Percentiles rank a stretch among this genome's conserved stretches.
Evolutionary conservation across 2,888 invertebrate genomes (phyloP).

Genomic region (Saturnia pavonia): DNA sequence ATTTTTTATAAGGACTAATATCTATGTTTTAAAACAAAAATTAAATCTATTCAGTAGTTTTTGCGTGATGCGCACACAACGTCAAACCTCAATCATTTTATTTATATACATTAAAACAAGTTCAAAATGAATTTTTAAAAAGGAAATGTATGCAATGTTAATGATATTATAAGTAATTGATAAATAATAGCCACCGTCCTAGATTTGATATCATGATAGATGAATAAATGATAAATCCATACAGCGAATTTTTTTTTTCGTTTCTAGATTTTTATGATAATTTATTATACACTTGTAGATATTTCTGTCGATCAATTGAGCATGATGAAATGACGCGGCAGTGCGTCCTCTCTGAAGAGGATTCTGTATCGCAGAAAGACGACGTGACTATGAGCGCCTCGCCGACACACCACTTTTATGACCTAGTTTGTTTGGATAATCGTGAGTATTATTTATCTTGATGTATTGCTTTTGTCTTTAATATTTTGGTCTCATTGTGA

Average conservation of each 20-base stretch:
- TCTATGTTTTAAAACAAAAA: no score
- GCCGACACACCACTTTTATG: conserved; percentile 93
- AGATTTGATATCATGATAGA: no score
- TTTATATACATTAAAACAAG: no score
- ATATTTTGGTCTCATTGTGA: conserved; percentile 19
- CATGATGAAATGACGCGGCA: conserved; percentile 93
- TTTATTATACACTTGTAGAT: conserved; percentile 50
- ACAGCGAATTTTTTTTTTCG: background rate
- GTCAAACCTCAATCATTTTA: no score
- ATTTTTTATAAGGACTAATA: no score
- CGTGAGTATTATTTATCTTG: conserved; percentile 84
- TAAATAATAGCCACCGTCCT: no score
- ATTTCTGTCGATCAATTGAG: conserved; percentile 94
- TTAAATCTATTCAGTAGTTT: no score
- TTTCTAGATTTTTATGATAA: background rate
- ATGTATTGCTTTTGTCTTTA: conserved; percentile 9
- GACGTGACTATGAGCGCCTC: conserved; percentile 93
- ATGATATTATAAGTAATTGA: no score
- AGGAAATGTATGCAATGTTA: no score
- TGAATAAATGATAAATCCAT: no score
- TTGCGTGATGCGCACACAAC: no score
- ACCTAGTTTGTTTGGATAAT: conserved; percentile 93
- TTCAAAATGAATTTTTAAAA: no score
- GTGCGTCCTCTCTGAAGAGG: conserved; percentile 95
- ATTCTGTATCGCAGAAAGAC: conserved; percentile 93